A percentile compares a stretch with the other conserved stretches of the same genome.
These are phyloP conservation scores for Phoxinus phoxinus DNA, from an alignment of 2,113 vertebrate species.

Conservation along the genomic window DNA sequence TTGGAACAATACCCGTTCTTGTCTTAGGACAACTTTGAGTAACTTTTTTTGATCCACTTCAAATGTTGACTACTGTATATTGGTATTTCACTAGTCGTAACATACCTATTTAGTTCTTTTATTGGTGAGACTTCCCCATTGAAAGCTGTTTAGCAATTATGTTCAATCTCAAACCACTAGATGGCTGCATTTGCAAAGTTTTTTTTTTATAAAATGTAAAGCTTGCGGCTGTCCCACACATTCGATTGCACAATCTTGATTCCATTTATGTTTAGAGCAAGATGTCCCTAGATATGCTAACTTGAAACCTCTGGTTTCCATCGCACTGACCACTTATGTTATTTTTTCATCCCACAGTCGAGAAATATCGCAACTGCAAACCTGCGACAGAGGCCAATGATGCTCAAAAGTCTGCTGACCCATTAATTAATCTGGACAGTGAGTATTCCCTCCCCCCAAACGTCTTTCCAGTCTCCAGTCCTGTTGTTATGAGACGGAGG, in stretches of 20 bases:
- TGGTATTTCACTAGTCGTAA: not conserved
- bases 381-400: slow-evolving; percentile 78
- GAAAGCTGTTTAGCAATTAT: not conserved
- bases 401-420: slow-evolving; percentile 83
- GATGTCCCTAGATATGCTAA: not conserved
- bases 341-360: slow-evolving; percentile 75
- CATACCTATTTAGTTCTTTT: not conserved
- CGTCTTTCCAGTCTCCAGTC: not conserved
- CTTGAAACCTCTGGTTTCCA: no score
- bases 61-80: no score
- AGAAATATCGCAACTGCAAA: slow-evolving; percentile 89
- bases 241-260: not conserved
- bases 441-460: slow-evolving; percentile 62
- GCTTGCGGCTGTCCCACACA: not conserved
- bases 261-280: not conserved
- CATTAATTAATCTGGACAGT: slow-evolving; percentile 92
- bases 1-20: no score
- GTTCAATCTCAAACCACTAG: slow-evolving; percentile 56
- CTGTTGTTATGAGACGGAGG: slow-evolving; percentile 18
- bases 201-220: not conserved
- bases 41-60: no score
- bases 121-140: not conserved
- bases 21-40: no score
- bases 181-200: slow-evolving; percentile 48
- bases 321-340: not conserved